Conservation (phyloP, 2,888 invertebrate species). For the Chrysotoxum bicinctum region DNA sequence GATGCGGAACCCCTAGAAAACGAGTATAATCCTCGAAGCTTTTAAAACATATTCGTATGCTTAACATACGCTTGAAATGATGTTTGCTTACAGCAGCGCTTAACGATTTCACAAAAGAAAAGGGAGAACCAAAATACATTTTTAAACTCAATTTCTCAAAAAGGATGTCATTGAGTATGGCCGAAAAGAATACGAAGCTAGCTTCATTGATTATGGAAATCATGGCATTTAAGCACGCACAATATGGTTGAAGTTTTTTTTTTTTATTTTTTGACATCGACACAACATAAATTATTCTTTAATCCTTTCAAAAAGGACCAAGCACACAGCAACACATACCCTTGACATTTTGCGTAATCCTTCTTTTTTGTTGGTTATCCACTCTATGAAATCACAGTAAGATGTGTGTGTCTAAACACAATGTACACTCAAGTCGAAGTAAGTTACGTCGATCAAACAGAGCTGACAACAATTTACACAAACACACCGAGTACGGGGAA, state of each 20-base stretch:
- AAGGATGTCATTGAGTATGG: background rate
- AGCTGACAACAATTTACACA: background rate
- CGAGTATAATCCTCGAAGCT: constrained; percentile 1
- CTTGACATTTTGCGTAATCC: constrained; percentile 68
- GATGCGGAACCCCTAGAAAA: background rate
- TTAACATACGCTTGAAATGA: background rate
- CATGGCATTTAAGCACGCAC: background rate
- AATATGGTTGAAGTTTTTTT: background rate
- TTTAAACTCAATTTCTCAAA: background rate
- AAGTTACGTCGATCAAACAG: constrained; percentile 21
- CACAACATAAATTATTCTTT: constrained; percentile 20
- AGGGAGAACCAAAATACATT: background rate
- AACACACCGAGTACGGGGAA: constrained; percentile 12
- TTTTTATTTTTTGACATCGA: background rate
- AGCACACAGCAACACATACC: constrained; percentile 47
- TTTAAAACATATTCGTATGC: background rate
- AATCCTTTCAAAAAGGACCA: background rate
- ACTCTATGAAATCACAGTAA: constrained; percentile 45
- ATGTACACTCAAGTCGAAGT: constrained; percentile 9
- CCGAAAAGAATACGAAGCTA: background rate
- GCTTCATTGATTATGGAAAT: background rate
- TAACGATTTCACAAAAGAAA: background rate
- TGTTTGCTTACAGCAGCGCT: background rate
- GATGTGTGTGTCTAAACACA: constrained; percentile 17
- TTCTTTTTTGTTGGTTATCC: constrained; percentile 46